phyloP scores from a whole-genome alignment of 2,888 invertebrate genomes.

The Ischnus inquisitorius region DNA sequence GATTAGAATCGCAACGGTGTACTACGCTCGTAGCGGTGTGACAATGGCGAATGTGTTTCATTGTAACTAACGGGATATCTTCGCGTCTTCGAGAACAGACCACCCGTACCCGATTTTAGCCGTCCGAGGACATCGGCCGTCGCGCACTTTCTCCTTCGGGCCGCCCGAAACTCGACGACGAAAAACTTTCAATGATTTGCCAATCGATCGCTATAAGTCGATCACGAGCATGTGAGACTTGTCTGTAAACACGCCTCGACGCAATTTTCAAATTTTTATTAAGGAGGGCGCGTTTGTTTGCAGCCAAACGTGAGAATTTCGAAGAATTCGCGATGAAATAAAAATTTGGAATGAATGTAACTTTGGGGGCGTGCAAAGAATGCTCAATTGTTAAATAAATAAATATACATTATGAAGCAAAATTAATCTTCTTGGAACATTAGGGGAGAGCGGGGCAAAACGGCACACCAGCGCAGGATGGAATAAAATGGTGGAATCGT shows the following conservation, averaged over 20 bases:
- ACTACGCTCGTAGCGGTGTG: neutral
- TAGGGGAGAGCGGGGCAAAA: too few relatives aligned
- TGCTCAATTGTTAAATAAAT: too few relatives aligned
- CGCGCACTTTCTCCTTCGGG: conserved; percentile 47
- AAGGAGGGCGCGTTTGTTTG: too few relatives aligned
- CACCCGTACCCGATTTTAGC: neutral
- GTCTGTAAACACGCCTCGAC: neutral
- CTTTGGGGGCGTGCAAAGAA: too few relatives aligned
- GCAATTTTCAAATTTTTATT: too few relatives aligned
- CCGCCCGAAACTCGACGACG: conserved; percentile 5
- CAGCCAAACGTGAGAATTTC: too few relatives aligned
- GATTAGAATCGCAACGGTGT: neutral
- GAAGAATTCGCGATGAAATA: too few relatives aligned
- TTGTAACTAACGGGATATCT: neutral
- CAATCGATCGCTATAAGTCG: conserved; percentile 1
- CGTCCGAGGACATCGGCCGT: conserved; percentile 26
- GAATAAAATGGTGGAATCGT: too few relatives aligned
- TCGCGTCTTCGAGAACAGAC: conserved; percentile 1
- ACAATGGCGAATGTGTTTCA: neutral
- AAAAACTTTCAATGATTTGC: conserved; percentile 23
- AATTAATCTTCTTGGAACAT: too few relatives aligned
- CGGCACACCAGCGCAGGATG: too few relatives aligned
- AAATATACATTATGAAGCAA: too few relatives aligned
- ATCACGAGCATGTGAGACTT: neutral
- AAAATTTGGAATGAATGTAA: too few relatives aligned